Evolutionary conservation across 2,113 vertebrate genomes (phyloP), one percentile per base, ranked within the genome.

Genomic region (Pomatostomus ruficeps): DNA sequence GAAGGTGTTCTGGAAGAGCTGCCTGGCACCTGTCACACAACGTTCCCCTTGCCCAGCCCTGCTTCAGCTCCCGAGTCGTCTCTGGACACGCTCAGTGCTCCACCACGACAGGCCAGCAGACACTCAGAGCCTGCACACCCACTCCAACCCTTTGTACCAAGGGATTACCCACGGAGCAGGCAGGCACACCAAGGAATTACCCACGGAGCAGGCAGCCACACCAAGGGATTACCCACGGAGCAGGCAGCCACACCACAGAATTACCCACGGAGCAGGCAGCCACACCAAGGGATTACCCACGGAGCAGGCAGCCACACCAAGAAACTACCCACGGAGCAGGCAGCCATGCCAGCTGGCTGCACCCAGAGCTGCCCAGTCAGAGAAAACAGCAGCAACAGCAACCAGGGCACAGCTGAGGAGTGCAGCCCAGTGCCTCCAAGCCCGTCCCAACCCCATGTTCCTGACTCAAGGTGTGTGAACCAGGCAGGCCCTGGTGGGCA

Each of bases 371-470:
- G 15, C 51, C 12, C 59, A 33, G 13, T 22, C 43, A 9, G 18
- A 48, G 61, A 79, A 28, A 24, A 31, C 38, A 35, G 70, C 0
- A 58, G 52, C 70, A 75, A 57, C 11, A 40, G 19, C 52, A 70
- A 45, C 0, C 0, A n/a, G n/a, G 78, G 42, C 42, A 85, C 46
- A 83, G 74, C 43, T 4, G 43, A 80, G 63, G 6, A 4, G 19
- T 5, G 45, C 22, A 25, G 65, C 55, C 40, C 21, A 49, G 2
- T 16, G 54, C 29, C 80, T 38, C 17, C 2, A 55, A 55, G 70
- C 1, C 0, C 3, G 4, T 67, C 67, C 54, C 58, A 36, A 71
- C 4, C 36, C 72, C 61, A 48, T 0, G 2, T 1, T 59, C 68
- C 63, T 59, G 55, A 73, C 78, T 59, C 55, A 45, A 31, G 46